Evolutionary conservation across 2,113 vertebrate genomes (phyloP).

Genomic region (Gymnorhina tibicen): DNA sequence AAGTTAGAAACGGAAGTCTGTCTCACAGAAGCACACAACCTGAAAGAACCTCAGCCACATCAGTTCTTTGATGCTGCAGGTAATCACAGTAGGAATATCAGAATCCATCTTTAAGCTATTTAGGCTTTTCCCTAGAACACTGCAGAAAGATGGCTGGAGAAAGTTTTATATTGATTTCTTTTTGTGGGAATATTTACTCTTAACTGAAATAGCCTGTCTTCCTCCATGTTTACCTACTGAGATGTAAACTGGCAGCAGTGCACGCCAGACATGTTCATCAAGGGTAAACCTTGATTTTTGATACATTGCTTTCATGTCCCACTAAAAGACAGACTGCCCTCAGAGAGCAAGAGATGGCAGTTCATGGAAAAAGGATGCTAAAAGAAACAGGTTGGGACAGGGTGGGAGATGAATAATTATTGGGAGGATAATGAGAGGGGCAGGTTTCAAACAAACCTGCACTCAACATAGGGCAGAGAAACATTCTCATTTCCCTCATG

Average conservation of each 20-base stretch:
- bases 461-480: background rate
- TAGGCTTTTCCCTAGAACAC: background rate
- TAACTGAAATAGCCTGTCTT: background rate
- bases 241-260: background rate
- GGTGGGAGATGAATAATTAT: background rate
- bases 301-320: background rate
- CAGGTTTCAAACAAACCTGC: background rate
- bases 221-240: background rate
- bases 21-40: background rate
- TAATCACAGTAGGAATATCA: background rate
- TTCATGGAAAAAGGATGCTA: background rate
- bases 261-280: background rate
- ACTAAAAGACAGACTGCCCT: background rate
- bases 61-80: background rate
- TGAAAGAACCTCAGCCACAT: background rate
- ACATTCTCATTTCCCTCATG: fast-evolving
- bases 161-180: background rate
- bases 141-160: background rate
- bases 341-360: background rate
- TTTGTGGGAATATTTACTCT: background rate
- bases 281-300: background rate
- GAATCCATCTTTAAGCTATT: background rate
- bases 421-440: background rate
- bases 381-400: background rate
- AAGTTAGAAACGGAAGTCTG: background rate